These are phyloP conservation scores for Pterophyllum scalare DNA, from an alignment of 2,113 vertebrate species.

Conservation along the genomic window DNA sequence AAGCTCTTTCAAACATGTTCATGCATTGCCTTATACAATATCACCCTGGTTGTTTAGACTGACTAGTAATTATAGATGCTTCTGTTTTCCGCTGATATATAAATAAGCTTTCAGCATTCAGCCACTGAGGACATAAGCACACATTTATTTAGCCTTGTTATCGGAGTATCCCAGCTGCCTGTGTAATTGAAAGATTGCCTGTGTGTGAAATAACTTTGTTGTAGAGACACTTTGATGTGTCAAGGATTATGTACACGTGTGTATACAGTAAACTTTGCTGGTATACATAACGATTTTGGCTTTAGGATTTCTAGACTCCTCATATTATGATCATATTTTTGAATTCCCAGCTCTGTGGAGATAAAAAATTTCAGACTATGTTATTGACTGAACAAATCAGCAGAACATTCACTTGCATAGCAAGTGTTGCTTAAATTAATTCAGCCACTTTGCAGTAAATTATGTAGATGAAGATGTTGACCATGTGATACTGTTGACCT, in stretches of 20 bases:
- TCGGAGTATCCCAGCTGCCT: not conserved
- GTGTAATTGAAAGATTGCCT: not conserved
- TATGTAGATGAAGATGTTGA: not conserved
- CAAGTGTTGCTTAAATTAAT: not conserved
- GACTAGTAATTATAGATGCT: not conserved
- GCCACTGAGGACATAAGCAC: not conserved
- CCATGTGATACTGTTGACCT: not conserved
- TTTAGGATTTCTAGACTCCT: not conserved
- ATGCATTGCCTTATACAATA: not conserved
- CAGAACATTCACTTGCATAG: no score
- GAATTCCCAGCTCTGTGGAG: not conserved
- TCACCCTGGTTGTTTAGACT: not conserved
- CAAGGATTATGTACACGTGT: not conserved
- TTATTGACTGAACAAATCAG: not conserved
- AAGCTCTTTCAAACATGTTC: not conserved
- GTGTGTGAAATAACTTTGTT: slow-evolving; percentile 7
- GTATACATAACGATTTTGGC: not conserved
- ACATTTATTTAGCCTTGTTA: slow-evolving; percentile 13
- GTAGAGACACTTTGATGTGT: not conserved
- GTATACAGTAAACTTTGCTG: not conserved
- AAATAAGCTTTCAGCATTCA: slow-evolving; percentile 17
- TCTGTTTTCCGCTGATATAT: slow-evolving; percentile 2
- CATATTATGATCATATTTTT: not conserved
- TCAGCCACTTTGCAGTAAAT: not conserved
- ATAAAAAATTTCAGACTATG: not conserved